These are phyloP conservation scores for Drosophila emarginata DNA, from an alignment of 2,888 invertebrate genomes.

Conservation along the genomic window DNA sequence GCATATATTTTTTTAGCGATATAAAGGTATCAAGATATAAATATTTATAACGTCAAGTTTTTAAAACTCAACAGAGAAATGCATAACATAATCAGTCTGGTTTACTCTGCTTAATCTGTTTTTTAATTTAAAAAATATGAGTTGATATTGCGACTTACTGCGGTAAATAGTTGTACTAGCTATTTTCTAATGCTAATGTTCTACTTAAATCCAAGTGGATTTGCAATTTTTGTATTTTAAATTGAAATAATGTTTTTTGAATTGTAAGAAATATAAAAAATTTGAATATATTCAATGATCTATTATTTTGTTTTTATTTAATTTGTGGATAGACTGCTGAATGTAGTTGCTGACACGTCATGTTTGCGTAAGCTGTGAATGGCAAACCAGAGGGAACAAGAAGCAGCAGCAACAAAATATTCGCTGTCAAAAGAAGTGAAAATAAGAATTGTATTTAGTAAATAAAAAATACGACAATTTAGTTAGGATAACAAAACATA, in stretches of 20 bases:
- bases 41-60: too few relatives aligned
- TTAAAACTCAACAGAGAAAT: too few relatives aligned
- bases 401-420: constrained; percentile 26
- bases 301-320: not conserved
- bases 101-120: too few relatives aligned
- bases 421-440: constrained; percentile 67
- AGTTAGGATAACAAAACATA: constrained; percentile 52
- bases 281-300: not conserved
- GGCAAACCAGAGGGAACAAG: constrained; percentile 37
- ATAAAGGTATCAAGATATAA: too few relatives aligned
- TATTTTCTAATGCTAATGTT: too few relatives aligned
- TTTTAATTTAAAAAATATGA: too few relatives aligned
- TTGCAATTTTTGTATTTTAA: not conserved
- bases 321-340: constrained; percentile 40
- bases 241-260: not conserved
- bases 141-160: too few relatives aligned
- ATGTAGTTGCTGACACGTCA: constrained; percentile 67
- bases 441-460: constrained; percentile 59
- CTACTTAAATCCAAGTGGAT: not conserved
- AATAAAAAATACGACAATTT: constrained; percentile 51
- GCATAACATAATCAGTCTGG: too few relatives aligned
- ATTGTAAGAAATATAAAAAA: not conserved
- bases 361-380: constrained; percentile 61
- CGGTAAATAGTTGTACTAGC: too few relatives aligned
- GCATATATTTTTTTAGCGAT: not conserved